A percentile compares a stretch with the other conserved stretches of the same genome.
Evolutionary conservation across 2,888 invertebrate species (phyloP).

Genomic region (Prionchulus punctatus): DNA sequence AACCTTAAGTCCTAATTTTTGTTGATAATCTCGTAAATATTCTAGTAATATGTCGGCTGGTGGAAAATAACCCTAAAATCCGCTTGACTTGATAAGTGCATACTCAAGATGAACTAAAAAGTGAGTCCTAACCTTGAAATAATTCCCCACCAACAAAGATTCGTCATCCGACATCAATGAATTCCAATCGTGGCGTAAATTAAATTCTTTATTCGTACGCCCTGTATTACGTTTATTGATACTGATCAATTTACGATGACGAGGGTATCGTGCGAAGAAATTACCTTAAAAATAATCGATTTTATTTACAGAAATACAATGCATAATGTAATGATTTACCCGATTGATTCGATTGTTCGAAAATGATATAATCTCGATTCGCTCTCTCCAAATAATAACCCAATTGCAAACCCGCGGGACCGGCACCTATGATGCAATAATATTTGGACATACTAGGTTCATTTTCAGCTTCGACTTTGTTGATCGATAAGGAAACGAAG

Average conservation of each 20-base stretch:
- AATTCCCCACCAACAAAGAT: slow-evolving; percentile 16
- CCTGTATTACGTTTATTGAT: slow-evolving; percentile 37
- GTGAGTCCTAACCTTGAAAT: slow-evolving; percentile 15
- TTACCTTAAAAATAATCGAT: too few relatives aligned
- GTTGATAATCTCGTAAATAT: slow-evolving; percentile 32
- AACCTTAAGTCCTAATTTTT: slow-evolving; percentile 29
- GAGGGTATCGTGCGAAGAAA: slow-evolving; percentile 33
- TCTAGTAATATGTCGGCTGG: slow-evolving; percentile 25
- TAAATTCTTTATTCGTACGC: slow-evolving; percentile 33
- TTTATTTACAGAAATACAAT: too few relatives aligned
- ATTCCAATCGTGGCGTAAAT: slow-evolving; percentile 38
- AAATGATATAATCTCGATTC: background rate
- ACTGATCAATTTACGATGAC: slow-evolving; percentile 36
- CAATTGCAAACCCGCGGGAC: background rate
- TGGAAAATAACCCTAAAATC: slow-evolving; percentile 26
- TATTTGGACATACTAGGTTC: too few relatives aligned
- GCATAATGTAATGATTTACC: background rate
- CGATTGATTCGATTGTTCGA: background rate
- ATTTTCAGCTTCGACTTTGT: too few relatives aligned
- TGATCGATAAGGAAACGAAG: too few relatives aligned
- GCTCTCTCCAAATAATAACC: background rate
- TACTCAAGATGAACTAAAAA: too few relatives aligned
- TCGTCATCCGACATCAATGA: slow-evolving; percentile 32
- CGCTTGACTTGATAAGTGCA: too few relatives aligned
- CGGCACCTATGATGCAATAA: slow-evolving; percentile 1